phyloP scores from a whole-genome alignment of 2,888 invertebrate species.

The Tiphia femorata region DNA sequence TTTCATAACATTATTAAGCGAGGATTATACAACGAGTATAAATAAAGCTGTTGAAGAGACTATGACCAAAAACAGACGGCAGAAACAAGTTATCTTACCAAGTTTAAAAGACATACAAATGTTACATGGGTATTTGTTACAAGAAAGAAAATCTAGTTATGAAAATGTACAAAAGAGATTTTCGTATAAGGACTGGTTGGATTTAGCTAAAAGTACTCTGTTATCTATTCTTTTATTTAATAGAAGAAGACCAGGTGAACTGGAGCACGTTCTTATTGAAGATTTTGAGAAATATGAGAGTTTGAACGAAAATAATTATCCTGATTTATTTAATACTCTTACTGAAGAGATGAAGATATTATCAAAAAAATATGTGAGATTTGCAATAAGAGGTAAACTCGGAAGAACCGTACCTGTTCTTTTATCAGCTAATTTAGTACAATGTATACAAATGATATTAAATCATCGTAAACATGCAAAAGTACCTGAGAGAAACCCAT shows the following conservation, averaged over 20 bases:
- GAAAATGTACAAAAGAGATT: background rate
- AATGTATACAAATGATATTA: slow-evolving; percentile 3
- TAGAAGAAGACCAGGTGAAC: slow-evolving; percentile 1
- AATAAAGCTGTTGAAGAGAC: slow-evolving; percentile 5
- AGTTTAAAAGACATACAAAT: slow-evolving; percentile 2
- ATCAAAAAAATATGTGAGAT: no score
- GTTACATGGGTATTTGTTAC: background rate
- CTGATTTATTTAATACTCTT: slow-evolving; percentile 4
- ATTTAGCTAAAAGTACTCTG: background rate
- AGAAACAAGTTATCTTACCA: background rate
- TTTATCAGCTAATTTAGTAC: slow-evolving; percentile 5
- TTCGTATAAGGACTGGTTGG: background rate
- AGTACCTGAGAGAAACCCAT: no score
- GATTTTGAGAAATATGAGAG: background rate
- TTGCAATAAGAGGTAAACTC: slow-evolving; percentile 1
- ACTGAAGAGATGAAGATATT: no score
- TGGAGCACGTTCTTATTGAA: slow-evolving; percentile 3
- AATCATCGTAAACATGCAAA: background rate
- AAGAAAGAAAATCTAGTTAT: slow-evolving; percentile 1
- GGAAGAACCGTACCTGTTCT: slow-evolving; percentile 1
- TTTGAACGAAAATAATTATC: slow-evolving; percentile 1
- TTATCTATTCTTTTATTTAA: slow-evolving; percentile 4
- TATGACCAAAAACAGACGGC: background rate
- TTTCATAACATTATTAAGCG: background rate
- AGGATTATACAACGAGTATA: slow-evolving; percentile 2